Evolutionary conservation across 2,113 vertebrate species (phyloP).

Genomic region (Archocentrus centrarchus): DNA sequence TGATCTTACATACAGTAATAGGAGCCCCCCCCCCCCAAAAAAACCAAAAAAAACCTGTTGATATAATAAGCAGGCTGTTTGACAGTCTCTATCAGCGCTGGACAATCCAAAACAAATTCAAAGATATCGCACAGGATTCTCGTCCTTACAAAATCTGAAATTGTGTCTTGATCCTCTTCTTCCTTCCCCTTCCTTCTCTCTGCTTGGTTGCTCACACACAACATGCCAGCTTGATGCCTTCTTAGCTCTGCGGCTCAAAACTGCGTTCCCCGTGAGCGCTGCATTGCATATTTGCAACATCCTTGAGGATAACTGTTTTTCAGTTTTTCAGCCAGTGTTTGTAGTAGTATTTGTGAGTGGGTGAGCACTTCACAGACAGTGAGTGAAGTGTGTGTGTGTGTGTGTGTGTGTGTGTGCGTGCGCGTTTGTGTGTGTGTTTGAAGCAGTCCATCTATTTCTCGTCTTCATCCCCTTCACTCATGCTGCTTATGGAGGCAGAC

Average conservation of each 20-base stretch:
- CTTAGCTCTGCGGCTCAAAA: slow-evolving; percentile 42
- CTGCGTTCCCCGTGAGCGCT: slow-evolving; percentile 47
- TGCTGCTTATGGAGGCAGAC: slow-evolving; percentile 92
- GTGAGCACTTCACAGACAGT: slow-evolving; percentile 47
- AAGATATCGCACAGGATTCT: slow-evolving; percentile 38
- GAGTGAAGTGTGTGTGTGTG: slow-evolving; percentile 2
- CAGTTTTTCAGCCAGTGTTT: slow-evolving; percentile 52
- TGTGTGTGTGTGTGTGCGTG: slow-evolving; percentile 31
- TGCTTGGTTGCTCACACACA: slow-evolving; percentile 32
- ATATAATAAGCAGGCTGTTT: slow-evolving; percentile 34
- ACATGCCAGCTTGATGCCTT: slow-evolving; percentile 61
- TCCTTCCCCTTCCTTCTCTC: background rate
- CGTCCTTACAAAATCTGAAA: slow-evolving; percentile 14
- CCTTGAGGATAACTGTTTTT: slow-evolving; percentile 44
- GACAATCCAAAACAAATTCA: slow-evolving; percentile 31
- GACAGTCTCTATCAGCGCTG: slow-evolving; percentile 42
- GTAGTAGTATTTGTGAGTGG: slow-evolving; percentile 23
- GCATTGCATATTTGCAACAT: slow-evolving; percentile 41
- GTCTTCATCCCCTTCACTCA: slow-evolving; percentile 94
- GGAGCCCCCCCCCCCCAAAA: no score
- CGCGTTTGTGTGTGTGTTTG: slow-evolving; percentile 31
- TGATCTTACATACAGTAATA: no score
- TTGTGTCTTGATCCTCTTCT: slow-evolving; percentile 5
- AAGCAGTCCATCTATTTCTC: slow-evolving; percentile 85
- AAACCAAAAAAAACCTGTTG: no score